Evolutionary conservation across 1,140 invertebrate species (phyloP).

Genomic region (Platorchestia sp.): DNA sequence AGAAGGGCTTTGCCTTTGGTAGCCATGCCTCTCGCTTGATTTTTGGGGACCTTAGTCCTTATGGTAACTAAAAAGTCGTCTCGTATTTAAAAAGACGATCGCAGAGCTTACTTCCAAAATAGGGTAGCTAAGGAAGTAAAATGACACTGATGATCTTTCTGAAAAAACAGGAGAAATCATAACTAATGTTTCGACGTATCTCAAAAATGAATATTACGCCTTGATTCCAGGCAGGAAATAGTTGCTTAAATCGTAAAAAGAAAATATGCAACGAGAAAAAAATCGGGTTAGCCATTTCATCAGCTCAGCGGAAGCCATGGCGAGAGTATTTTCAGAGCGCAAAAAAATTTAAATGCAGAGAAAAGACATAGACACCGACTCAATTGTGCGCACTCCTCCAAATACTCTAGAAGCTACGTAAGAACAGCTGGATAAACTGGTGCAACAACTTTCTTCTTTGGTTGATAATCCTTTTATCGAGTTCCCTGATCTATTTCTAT

Average conservation of each 20-base stretch:
- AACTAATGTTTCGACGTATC: not conserved
- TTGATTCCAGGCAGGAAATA: not conserved
- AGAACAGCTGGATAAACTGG: not conserved
- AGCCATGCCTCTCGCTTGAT: not conserved
- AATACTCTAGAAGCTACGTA: not conserved
- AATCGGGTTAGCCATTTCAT: not conserved
- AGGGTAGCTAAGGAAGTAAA: not conserved
- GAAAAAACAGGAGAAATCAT: not conserved
- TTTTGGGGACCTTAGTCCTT: not conserved
- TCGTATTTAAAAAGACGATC: not conserved
- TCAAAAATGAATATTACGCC: not conserved
- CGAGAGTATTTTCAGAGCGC: not conserved
- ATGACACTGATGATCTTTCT: not conserved
- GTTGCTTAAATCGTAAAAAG: not conserved
- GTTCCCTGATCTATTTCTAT: slow-evolving; percentile 8
- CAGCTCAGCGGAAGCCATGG: not conserved
- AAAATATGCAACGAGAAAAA: not conserved
- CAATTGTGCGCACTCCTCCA: not conserved
- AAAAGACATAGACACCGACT: not conserved
- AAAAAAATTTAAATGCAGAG: not conserved
- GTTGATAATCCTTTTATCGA: slow-evolving; percentile 4
- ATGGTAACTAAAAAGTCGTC: not conserved
- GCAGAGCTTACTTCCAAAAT: not conserved
- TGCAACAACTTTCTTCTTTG: not conserved
- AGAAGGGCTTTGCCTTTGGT: not conserved